Percentiles rank a stretch among this genome's conserved stretches.
These are phyloP conservation scores for Geophilus truncorum DNA, from an alignment of 2,888 invertebrate species.

Conservation along the genomic window DNA sequence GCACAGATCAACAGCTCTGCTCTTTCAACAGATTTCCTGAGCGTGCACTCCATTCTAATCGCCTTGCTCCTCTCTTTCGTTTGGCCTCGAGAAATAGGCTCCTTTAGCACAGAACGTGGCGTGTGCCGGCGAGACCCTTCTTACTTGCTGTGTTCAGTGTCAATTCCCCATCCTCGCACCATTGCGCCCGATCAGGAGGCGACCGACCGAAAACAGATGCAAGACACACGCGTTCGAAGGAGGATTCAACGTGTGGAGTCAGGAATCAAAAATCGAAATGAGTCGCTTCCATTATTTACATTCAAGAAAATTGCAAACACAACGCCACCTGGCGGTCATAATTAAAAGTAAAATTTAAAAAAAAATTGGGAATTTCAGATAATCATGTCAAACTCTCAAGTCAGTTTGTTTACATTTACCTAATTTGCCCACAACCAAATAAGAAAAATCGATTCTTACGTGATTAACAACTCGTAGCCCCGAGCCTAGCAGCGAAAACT, in stretches of 20 bases:
- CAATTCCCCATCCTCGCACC: constrained; percentile 1
- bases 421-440: neutral
- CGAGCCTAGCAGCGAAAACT: neutral
- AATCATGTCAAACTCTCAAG: neutral
- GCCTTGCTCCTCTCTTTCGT: neutral
- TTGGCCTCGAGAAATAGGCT: neutral
- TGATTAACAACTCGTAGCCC: neutral
- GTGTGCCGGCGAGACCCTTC: neutral
- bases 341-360: neutral
- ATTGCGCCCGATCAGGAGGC: constrained; percentile 7
- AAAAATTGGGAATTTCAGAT: too few species aligned
- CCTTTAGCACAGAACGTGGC: neutral
- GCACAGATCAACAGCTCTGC: neutral
- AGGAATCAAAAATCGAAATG: neutral
- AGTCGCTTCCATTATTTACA: neutral
- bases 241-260: neutral
- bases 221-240: neutral
- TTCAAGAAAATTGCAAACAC: neutral
- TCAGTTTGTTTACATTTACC: neutral
- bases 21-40: constrained; percentile 16
- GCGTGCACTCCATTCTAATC: constrained; percentile 10
- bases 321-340: too few species aligned
- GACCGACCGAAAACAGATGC: constrained; percentile 1
- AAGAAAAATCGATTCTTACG: neutral
- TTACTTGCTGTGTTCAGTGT: constrained; percentile 10